A percentile compares a stretch with the other conserved stretches of the same genome.
Evolutionary conservation across 2,113 vertebrate genomes (phyloP).

Genomic region (Mirza zaza): DNA sequence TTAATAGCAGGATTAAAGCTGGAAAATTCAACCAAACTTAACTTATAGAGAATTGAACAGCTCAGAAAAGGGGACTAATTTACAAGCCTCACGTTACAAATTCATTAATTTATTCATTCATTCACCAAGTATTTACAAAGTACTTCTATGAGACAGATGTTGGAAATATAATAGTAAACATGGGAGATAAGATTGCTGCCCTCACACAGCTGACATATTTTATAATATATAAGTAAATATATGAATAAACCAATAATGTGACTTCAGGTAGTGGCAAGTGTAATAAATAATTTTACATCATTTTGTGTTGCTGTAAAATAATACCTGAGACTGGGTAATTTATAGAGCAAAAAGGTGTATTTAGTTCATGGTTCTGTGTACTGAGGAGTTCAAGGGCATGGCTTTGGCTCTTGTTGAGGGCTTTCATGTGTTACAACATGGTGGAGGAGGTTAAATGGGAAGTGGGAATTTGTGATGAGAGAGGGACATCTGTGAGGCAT

Average conservation of each 20-base stretch:
- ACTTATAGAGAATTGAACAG: background rate
- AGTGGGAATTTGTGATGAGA: background rate
- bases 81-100: background rate
- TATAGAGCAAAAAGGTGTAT: background rate
- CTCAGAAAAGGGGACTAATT: background rate
- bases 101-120: background rate
- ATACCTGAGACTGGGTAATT: background rate
- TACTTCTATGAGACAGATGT: background rate
- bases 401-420: background rate
- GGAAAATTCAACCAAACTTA: conserved; percentile 31
- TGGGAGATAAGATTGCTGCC: background rate
- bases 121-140: background rate
- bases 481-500: background rate
- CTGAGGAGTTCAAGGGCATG: background rate
- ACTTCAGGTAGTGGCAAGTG: background rate
- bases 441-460: background rate
- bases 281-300: background rate
- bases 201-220: background rate
- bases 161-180: background rate
- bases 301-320: background rate
- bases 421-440: background rate
- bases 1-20: conserved; percentile 33
- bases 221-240: background rate
- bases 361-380: background rate
- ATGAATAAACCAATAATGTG: background rate